phyloP scores from a whole-genome alignment of 2,888 invertebrate genomes.

The Eledone cirrhosa region DNA sequence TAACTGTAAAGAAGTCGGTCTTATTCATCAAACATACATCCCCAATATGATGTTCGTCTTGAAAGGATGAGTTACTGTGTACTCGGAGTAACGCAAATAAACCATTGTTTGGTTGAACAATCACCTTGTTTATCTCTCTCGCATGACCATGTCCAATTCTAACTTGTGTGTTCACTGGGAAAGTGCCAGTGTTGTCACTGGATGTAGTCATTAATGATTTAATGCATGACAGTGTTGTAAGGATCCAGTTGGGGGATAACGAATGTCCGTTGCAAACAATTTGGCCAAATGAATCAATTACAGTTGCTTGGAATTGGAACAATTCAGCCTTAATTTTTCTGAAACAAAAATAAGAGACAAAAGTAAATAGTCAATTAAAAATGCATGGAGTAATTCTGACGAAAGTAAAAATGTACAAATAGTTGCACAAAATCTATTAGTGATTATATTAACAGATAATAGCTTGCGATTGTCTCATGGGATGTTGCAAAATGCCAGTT shows the following conservation, averaged over 20 bases:
- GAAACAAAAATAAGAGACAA: neutral
- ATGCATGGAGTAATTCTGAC: too few relatives aligned
- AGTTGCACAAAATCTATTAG: too few relatives aligned
- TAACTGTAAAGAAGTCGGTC: neutral
- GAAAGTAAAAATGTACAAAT: too few relatives aligned
- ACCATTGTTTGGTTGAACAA: slow-evolving; percentile 1
- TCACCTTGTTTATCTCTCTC: neutral
- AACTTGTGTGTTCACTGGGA: slow-evolving; percentile 1
- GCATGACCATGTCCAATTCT: slow-evolving; percentile 13
- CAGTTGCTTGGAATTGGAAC: neutral
- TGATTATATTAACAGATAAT: too few relatives aligned
- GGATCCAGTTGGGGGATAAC: neutral
- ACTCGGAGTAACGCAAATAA: neutral
- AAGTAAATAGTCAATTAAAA: too few relatives aligned
- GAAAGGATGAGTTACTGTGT: neutral
- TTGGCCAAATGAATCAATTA: slow-evolving; percentile 10
- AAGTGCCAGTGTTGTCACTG: slow-evolving; percentile 11
- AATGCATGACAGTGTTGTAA: slow-evolving; percentile 9
- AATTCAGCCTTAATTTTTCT: slow-evolving; percentile 5
- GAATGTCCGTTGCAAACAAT: slow-evolving; percentile 12
- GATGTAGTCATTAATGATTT: slow-evolving; percentile 10
- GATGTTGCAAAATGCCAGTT: too few relatives aligned
- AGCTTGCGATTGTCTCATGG: too few relatives aligned
- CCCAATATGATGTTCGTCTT: neutral
- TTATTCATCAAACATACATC: slow-evolving; percentile 7